A percentile compares a stretch with the other conserved stretches of the same genome.
These are phyloP conservation scores for Vimba vimba DNA, from an alignment of 2,113 vertebrate species.

Conservation along the genomic window DNA sequence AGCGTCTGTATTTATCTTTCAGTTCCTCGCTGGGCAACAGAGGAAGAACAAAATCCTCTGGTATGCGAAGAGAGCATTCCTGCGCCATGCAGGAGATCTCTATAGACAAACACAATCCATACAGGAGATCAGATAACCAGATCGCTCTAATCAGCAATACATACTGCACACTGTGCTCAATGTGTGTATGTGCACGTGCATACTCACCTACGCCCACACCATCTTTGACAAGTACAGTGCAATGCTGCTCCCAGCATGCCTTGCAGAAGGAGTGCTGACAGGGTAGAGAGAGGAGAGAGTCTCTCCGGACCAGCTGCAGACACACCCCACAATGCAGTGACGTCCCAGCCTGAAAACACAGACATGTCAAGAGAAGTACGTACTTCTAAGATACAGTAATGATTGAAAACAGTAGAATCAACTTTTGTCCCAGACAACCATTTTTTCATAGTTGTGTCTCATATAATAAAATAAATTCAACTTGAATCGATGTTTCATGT, in stretches of 20 bases:
- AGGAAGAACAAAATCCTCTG: conserved; percentile 96
- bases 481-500: neutral
- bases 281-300: conserved; percentile 89
- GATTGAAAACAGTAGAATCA: neutral
- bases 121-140: conserved; percentile 15
- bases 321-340: conserved; percentile 96
- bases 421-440: neutral
- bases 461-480: neutral
- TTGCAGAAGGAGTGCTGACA: conserved; percentile 99
- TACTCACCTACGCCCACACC: conserved; percentile 94
- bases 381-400: neutral
- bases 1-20: conserved; percentile 99
- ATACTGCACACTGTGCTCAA: conserved; percentile 17
- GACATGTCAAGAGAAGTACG: neutral
- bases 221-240: conserved; percentile 96
- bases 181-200: neutral
- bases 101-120: conserved; percentile 65
- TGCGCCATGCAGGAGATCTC: conserved; percentile 99
- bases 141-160: conserved; percentile 18
- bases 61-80: conserved; percentile 92
- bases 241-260: conserved; percentile 99
- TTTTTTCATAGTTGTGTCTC: neutral
- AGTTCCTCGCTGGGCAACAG: conserved; percentile 94
- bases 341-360: conserved; percentile 73
- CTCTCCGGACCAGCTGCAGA: conserved; percentile 96